These are phyloP conservation scores for Cossypha dichroa DNA, from an alignment of 2,797 vertebrate species.

Conservation along the genomic window DNA sequence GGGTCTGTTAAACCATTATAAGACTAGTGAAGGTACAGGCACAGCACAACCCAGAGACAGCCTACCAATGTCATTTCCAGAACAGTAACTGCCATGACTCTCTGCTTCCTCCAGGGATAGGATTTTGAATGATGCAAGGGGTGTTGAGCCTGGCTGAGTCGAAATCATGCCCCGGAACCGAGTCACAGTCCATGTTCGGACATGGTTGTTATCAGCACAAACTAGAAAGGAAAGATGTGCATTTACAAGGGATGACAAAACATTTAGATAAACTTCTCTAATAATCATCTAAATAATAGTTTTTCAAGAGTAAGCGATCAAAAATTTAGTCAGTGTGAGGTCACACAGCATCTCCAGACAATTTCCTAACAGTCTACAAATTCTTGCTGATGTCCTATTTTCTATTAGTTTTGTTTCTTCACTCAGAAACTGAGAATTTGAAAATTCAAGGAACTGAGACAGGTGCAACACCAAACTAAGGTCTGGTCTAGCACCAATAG, in stretches of 20 bases:
- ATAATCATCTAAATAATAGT: background rate
- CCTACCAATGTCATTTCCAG: constrained; percentile 95
- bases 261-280: background rate
- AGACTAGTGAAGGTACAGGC: background rate
- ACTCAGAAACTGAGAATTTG: background rate
- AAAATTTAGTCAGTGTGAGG: background rate
- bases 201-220: constrained; percentile 97
- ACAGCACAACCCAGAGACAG: background rate
- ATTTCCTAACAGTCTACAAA: background rate
- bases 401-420: background rate
- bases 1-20: background rate
- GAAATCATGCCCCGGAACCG: constrained; percentile 99
- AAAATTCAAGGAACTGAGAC: background rate
- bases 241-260: background rate
- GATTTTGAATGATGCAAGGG: constrained; percentile 96
- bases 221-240: constrained; percentile 73
- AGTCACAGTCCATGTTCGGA: constrained; percentile 96
- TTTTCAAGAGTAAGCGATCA: background rate
- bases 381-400: background rate
- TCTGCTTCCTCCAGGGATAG: constrained; percentile 95
- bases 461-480: background rate
- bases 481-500: background rate
- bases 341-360: background rate
- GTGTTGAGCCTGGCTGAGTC: constrained; percentile 97
- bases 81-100: constrained; percentile 93